Evolutionary conservation across 2,888 invertebrate genomes (phyloP), one percentile per base, ranked within the genome.

Genomic region (Taphrorychus bicolor): DNA sequence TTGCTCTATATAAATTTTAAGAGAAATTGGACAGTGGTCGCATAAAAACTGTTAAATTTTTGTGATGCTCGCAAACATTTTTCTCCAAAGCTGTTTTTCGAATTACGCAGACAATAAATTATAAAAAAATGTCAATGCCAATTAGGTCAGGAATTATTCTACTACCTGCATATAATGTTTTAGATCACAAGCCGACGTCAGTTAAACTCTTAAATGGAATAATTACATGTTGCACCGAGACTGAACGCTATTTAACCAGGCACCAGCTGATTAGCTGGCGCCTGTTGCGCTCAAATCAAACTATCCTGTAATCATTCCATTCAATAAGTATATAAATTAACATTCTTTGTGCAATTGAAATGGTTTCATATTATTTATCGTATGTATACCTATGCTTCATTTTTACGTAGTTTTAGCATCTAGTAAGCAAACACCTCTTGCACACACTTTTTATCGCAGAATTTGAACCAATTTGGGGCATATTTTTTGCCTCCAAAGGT

Each of bases 251-350:
- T 63, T 56, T 68, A 69, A 62, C 73, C 67, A 73, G 72, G 70
- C 73, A 66, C 71, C 69, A 67, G 66, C 70, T 73, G 73, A 73
- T 73, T 73, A 73, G 69, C 72, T 73, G 73, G 73, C 73, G 73
- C 72, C 73, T 71, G 52, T 54, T 57, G 64, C 54, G 53, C 32
- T 67, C 41, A 72, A 72, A 67, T 67, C 67, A 58, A 57, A 62
- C 58, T 60, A 52, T 58, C 62, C 53, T 62, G 51, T 61, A 63
- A 59, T n/a, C n/a, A n/a, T 67, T 62, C 62, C 52, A 51, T 59
- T 53, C 24, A 41, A 63, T 54, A 54, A 58, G 53, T 67, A 58
- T 54, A 57, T 14, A 45, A 32, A 32, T 32, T 32, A 32, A 7
- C 32, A 32, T n/a, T n/a, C n/a, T 32, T 32, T 32, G 11, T 32